Conservation (phyloP, 2,113 vertebrate genomes). For the Murina feae region DNA sequence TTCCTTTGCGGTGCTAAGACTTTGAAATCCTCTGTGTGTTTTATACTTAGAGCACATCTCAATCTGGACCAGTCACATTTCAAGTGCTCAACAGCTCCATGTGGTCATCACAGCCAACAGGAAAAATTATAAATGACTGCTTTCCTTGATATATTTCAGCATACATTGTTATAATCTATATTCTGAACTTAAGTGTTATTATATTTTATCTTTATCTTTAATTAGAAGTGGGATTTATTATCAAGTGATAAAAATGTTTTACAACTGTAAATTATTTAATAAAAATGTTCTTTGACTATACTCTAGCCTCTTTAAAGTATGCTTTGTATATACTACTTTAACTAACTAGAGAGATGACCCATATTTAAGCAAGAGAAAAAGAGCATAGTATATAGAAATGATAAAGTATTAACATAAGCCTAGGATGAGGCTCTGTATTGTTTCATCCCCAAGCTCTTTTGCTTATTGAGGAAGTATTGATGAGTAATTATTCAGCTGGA, state of each 20-base stretch:
- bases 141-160: background rate
- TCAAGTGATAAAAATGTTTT: background rate
- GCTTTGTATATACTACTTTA: background rate
- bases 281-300: background rate
- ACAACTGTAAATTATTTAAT: background rate
- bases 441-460: background rate
- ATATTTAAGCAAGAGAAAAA: conserved; percentile 25
- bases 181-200: background rate
- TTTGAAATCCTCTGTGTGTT: background rate
- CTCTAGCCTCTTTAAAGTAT: background rate
- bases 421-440: background rate
- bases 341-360: background rate
- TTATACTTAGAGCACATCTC: background rate
- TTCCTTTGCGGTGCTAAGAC: background rate
- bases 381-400: background rate
- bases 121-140: background rate
- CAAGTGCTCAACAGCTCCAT: background rate
- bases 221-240: conserved; percentile 27
- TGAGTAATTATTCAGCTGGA: background rate
- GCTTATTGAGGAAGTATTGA: background rate
- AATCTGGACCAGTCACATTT: background rate
- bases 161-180: background rate
- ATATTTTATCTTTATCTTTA: conserved; percentile 25
- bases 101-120: background rate
- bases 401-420: background rate